Evolutionary conservation across 1,140 invertebrate species (phyloP), one percentile per base, ranked within the genome.

Genomic region (Lucilia sericata): DNA sequence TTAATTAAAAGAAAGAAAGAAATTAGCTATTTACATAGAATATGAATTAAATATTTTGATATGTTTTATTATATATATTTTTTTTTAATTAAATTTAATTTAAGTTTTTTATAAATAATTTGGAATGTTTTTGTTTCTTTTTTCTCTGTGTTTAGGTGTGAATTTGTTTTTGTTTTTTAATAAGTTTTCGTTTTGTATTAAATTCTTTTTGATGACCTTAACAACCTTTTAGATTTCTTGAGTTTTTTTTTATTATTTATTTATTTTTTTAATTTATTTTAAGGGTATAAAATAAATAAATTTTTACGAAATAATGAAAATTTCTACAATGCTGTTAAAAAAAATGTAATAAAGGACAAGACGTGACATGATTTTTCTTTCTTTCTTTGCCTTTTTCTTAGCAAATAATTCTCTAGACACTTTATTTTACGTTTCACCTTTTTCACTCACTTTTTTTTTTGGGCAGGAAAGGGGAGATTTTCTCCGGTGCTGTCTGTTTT

Each of bases 341-440:
- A n/a, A 76, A 81, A 55, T n/a, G 78, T 42, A 81, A 81, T 81
- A 81, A 81, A 81, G 78, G 78, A 81, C 42, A 81, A 81, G 25
- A 81, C 78, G 78, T 81, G 78, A 81, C 78, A 49, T 47, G 78
- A 34, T 75, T 42, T 76, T 76, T 42, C n/a, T 47, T 25, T 49
- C n/a, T 42, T 75, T 34, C 5, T 78, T 78, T n/a, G 51, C 5
- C 13, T 17, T n/a, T 60, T n/a, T 14, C 13, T 60, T n/a, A 70
- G 19, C n/a, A 70, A 19, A 70, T 70, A 70, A 55, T n/a, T 55
- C 51, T 55, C 17, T 13, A 55, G 51, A 55, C 13, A 55, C 13
- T 55, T 55, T 55, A 55, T 55, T 42, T 42, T 30, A 30, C 51
- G 12, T 55, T 55, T 55, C 10, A 42, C 42, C 42, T 42, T 42